A percentile compares a stretch with the other conserved stretches of the same genome.
phyloP scores from a whole-genome alignment of 2,797 vertebrate genomes.

The Tadarida brasiliensis region DNA sequence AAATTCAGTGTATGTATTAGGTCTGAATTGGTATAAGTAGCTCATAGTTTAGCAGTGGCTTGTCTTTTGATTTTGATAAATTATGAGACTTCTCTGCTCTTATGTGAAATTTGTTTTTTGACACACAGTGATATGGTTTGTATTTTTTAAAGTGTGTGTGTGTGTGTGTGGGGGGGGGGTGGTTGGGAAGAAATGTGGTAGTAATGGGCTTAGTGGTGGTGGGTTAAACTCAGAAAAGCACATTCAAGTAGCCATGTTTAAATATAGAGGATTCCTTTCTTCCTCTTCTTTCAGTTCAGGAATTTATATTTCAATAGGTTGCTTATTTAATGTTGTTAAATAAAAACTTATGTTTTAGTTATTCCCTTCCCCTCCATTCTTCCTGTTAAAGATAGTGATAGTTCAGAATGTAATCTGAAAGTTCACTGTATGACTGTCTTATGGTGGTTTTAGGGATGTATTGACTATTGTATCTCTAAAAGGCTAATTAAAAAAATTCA shows the following conservation, averaged over 20 bases:
- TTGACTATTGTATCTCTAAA: conserved; percentile 3
- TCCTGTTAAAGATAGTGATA: background rate
- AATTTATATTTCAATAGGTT: conserved; percentile 6
- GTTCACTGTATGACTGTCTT: background rate
- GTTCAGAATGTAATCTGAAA: conserved; percentile 24
- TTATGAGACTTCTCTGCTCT: background rate
- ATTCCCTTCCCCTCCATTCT: background rate
- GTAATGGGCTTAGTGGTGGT: background rate
- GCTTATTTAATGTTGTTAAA: conserved; percentile 31
- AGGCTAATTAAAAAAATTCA: background rate
- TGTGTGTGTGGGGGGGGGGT: background rate
- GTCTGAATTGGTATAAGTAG: conserved; percentile 42
- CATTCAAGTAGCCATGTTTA: background rate
- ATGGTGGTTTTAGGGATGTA: background rate
- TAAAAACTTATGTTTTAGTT: conserved; percentile 5
- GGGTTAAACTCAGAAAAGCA: conserved; percentile 17
- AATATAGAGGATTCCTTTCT: background rate
- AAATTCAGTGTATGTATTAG: background rate
- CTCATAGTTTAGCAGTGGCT: background rate
- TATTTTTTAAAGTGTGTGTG: background rate
- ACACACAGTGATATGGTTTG: background rate
- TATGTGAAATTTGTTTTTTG: conserved; percentile 14
- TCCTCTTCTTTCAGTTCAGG: background rate
- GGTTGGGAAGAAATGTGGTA: background rate
- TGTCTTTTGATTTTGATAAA: conserved; percentile 41